Conservation (phyloP, 2,888 invertebrate species). For the Argynnis bischoffii region DNA sequence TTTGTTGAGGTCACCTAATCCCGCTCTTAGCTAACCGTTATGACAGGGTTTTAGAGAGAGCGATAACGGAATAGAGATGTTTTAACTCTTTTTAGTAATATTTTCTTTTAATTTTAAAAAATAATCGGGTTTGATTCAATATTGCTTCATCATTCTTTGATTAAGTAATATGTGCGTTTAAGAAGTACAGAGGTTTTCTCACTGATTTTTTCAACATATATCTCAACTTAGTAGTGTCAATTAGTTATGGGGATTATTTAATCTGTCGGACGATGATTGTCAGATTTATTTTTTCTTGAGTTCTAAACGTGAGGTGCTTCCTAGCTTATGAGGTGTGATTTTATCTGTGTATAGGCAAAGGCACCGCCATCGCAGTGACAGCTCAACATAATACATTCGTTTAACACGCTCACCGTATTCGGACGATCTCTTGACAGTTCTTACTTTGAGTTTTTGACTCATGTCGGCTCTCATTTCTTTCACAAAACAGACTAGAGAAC, state of each 20-base stretch:
- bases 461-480: conserved; percentile 31
- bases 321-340: conserved; percentile 63
- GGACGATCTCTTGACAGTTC: conserved; percentile 72
- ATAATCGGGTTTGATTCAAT: not conserved
- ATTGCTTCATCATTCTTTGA: not conserved
- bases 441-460: conserved; percentile 43
- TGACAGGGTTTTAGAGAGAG: conserved; percentile 75
- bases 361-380: conserved; percentile 68
- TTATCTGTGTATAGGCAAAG: conserved; percentile 64
- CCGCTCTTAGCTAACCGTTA: conserved; percentile 79
- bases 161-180: too few species aligned
- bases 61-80: conserved; percentile 55
- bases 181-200: not conserved
- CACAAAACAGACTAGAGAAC: conserved; percentile 22
- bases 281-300: conserved; percentile 38
- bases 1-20: conserved; percentile 77
- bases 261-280: conserved; percentile 26
- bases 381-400: conserved; percentile 75
- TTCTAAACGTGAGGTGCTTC: conserved; percentile 59
- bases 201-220: not conserved
- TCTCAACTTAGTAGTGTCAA: conserved; percentile 15
- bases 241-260: conserved; percentile 36
- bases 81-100: conserved; percentile 46
- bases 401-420: conserved; percentile 78
- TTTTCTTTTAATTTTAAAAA: conserved; percentile 6